Evolutionary conservation across 2,113 vertebrate genomes (phyloP).

Genomic region (Seriola quinqueradiata): DNA sequence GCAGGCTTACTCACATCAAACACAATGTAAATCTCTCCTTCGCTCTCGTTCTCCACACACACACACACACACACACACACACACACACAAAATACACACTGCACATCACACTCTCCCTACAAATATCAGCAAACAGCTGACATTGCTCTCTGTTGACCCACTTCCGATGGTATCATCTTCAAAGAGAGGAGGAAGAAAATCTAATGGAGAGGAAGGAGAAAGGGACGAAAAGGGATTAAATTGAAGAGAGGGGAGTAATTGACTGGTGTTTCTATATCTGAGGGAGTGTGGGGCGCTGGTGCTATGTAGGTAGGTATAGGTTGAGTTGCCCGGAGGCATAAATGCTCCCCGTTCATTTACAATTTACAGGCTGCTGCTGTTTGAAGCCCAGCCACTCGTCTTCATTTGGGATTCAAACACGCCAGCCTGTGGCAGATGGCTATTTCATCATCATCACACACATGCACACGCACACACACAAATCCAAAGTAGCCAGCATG

Average conservation of each 20-base stretch:
- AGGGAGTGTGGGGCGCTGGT: slow-evolving; percentile 28
- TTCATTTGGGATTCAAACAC: slow-evolving; percentile 77
- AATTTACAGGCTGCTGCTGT: slow-evolving; percentile 66
- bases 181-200: slow-evolving; percentile 48
- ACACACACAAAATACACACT: not conserved
- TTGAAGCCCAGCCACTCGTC: slow-evolving; percentile 70
- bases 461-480: not conserved
- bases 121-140: slow-evolving; percentile 74
- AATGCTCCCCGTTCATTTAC: slow-evolving; percentile 68
- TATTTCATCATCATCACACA: slow-evolving; percentile 71
- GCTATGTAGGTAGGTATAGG: slow-evolving; percentile 35
- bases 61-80: slow-evolving; percentile 8
- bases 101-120: slow-evolving; percentile 35
- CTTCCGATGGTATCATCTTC: slow-evolving; percentile 73
- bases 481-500: slow-evolving; percentile 19
- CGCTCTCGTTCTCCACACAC: not conserved
- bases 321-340: slow-evolving; percentile 57
- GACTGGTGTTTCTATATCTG: slow-evolving; percentile 55
- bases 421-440: slow-evolving; percentile 75
- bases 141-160: slow-evolving; percentile 74
- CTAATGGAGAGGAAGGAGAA: slow-evolving; percentile 42
- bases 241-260: slow-evolving; percentile 62
- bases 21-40: slow-evolving; percentile 53
- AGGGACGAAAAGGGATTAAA: slow-evolving; percentile 56
- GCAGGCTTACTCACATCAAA: slow-evolving; percentile 68